phyloP scores from a whole-genome alignment of 2,113 vertebrate species.

The Probosciger aterrimus region DNA sequence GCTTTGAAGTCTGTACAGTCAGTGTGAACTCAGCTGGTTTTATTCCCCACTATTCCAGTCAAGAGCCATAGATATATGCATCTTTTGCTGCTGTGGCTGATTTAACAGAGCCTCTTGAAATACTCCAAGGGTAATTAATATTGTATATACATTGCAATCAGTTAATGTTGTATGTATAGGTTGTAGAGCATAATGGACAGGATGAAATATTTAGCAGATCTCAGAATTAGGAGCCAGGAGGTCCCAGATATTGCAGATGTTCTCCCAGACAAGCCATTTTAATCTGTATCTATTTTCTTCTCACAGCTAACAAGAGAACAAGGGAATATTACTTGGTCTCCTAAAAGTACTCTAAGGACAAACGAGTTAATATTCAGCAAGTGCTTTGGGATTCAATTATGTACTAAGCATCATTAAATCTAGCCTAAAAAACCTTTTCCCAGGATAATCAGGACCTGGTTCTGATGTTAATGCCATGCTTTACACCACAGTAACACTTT shows the following conservation, averaged over 20 bases:
- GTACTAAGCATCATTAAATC: slow-evolving; percentile 50
- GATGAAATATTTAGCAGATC: slow-evolving; percentile 34
- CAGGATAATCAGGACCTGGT: slow-evolving; percentile 18
- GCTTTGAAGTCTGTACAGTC: background rate
- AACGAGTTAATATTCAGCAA: slow-evolving; percentile 56
- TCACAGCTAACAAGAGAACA: slow-evolving; percentile 4
- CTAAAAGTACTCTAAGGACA: slow-evolving; percentile 55
- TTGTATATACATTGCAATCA: background rate
- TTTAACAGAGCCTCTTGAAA: slow-evolving; percentile 13
- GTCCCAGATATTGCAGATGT: slow-evolving; percentile 21
- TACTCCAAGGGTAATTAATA: background rate
- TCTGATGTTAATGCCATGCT: slow-evolving; percentile 21
- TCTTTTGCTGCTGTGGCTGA: background rate
- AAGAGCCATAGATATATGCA: background rate
- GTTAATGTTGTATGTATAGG: background rate
- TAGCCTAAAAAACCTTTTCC: slow-evolving; percentile 27
- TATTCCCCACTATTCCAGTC: background rate
- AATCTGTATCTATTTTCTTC: slow-evolving; percentile 28
- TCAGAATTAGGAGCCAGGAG: background rate
- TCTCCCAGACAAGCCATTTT: slow-evolving; percentile 21
- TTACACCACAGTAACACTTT: slow-evolving; percentile 19
- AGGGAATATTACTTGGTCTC: slow-evolving; percentile 42
- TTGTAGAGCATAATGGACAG: background rate
- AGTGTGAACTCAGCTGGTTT: background rate
- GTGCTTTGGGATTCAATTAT: slow-evolving; percentile 53